Evolutionary conservation across 92 coral and sea anemone genomes (phyloP).

Genomic region (Palythoa grandiflora): DNA sequence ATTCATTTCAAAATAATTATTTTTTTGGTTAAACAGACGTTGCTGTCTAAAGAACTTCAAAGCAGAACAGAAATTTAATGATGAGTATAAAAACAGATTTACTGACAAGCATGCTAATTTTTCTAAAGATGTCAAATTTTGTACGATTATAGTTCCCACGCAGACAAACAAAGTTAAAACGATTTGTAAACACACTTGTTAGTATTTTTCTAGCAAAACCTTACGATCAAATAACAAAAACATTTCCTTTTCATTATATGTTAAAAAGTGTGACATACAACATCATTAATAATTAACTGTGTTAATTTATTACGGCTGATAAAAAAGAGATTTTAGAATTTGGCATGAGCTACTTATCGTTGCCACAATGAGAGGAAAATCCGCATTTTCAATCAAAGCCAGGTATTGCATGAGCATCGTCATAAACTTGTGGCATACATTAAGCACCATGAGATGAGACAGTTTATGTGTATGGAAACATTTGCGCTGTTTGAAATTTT

Average conservation of each 20-base stretch:
- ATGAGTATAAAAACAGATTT: neutral
- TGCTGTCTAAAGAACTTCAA: neutral
- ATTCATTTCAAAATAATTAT: neutral
- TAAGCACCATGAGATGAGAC: neutral
- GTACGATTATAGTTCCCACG: neutral
- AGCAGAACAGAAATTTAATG: slow-evolving; percentile 16
- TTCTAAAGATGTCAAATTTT: neutral
- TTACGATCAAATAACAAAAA: neutral
- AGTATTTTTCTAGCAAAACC: neutral
- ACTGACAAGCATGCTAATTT: slow-evolving; percentile 23
- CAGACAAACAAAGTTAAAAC: neutral
- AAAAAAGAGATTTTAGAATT: neutral
- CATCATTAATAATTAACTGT: neutral
- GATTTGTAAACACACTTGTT: too few relatives aligned
- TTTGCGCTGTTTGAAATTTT: neutral
- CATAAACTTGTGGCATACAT: neutral
- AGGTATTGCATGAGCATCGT: neutral
- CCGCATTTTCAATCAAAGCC: neutral
- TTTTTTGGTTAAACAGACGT: slow-evolving; percentile 21
- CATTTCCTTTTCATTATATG: neutral
- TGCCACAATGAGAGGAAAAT: neutral
- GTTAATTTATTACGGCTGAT: neutral
- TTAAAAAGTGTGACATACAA: neutral
- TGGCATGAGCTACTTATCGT: neutral
- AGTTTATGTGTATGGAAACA: neutral